Evolutionary conservation across 1,140 invertebrate genomes (phyloP), one percentile per base, ranked within the genome.

Genomic region (Bombus soroeensis): DNA sequence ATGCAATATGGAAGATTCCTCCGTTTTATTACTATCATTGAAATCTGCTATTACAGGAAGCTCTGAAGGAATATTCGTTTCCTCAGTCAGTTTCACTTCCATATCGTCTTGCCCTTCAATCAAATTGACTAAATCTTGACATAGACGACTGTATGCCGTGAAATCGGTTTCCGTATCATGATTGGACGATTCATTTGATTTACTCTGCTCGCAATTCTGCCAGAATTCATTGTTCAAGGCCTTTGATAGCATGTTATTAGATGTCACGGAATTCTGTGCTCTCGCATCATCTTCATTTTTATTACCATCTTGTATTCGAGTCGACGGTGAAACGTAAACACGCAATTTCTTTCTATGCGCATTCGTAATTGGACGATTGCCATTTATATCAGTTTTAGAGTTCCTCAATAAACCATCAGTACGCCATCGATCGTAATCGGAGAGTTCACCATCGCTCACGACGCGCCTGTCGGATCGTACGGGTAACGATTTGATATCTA

Each of bases 71-170:
- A 53, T 41, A 4, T 25, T 41, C n/a, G 59, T 22, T 43, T 57
- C 66, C 22, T 71, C 37, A 1, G 37, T 88, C 41, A 22, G 39
- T 34, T 43, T 47, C 22, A 28, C 3, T 22, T 76, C 72, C n/a
- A 34, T 37, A 15, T 80, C 84, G 28, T 90, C 66, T 18, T 81
- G 68, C 9, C 47, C 47, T 43, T 88, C 86, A 18, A 90, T 90
- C 25, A 91, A 71, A 64, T 91, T 88, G 28, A 91, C 89, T 39
- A 91, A 72, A 75, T 91, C 89, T 90, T 91, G 90, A 74, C 90
- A 91, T 34, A 91, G 43, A 13, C 89, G 87, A 28, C 74, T 91
- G 34, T 91, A 91, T 15, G 90, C 81, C 18, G 68, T 90, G 12
- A 91, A 91, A 68, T 90, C 90, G 6, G 89, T 80, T 59, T 90